Percentiles rank a stretch among this genome's conserved stretches.
Evolutionary conservation across 2,113 vertebrate species (phyloP).

Genomic region (Thalassarche chlororhynchos): DNA sequence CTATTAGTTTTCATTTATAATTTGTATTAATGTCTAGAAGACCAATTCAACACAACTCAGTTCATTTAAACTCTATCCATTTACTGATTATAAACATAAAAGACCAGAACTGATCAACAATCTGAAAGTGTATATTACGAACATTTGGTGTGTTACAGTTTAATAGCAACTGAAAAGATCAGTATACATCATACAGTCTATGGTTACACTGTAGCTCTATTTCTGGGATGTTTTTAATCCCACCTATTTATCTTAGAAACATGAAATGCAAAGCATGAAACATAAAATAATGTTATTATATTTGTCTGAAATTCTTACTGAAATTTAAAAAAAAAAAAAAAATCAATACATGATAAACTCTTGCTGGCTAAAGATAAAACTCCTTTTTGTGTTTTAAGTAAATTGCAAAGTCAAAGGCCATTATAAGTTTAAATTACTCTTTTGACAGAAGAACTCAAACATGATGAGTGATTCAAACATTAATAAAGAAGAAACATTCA

Average conservation of each 20-base stretch:
- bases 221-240: neutral
- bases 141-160: neutral
- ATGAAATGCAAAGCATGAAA: neutral
- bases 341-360: neutral
- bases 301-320: neutral
- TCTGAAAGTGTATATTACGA: neutral
- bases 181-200: no score
- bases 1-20: neutral
- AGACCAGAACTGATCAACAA: neutral
- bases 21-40: neutral
- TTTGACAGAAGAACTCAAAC: neutral
- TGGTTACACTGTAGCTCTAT: neutral
- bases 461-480: neutral
- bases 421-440: neutral
- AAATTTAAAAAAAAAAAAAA: neutral
- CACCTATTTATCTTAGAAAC: neutral
- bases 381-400: neutral
- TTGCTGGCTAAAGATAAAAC: neutral
- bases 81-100: neutral
- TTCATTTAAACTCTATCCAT: neutral
- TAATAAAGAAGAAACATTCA: neutral
- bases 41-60: neutral
- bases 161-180: neutral
- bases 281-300: neutral
- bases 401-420: neutral